Percentiles rank a stretch among this genome's conserved stretches.
phyloP scores from a whole-genome alignment of 2,113 vertebrate species.

The Acrocephalus arundinaceus region DNA sequence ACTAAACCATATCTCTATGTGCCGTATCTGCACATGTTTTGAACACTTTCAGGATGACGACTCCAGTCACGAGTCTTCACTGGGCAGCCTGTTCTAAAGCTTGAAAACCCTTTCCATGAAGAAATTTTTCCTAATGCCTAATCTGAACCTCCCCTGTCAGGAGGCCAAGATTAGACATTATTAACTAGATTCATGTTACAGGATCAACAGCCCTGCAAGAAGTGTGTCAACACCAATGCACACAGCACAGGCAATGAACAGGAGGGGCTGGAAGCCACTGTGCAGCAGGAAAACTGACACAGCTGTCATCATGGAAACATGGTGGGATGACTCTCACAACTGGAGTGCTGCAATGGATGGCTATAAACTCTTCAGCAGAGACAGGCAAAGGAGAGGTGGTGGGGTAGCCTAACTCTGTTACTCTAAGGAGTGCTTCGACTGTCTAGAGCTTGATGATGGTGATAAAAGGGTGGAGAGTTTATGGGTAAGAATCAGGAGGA shows the following conservation, averaged over 20 bases:
- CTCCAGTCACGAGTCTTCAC: background rate
- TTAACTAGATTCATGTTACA: background rate
- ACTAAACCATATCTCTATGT: background rate
- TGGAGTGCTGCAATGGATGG: background rate
- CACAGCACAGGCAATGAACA: background rate
- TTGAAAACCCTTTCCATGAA: background rate
- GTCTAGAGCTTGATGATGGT: background rate
- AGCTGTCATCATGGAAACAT: background rate
- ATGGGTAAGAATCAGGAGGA: background rate
- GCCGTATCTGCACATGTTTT: background rate
- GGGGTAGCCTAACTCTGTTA: background rate
- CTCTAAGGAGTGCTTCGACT: background rate
- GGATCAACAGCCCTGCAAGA: background rate
- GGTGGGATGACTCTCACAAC: background rate
- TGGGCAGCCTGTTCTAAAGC: background rate
- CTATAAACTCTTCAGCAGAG: background rate
- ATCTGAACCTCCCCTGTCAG: background rate
- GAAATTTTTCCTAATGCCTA: background rate
- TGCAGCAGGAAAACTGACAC: background rate
- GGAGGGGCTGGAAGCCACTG: background rate
- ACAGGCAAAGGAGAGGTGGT: background rate
- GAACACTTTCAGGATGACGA: background rate
- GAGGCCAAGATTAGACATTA: background rate
- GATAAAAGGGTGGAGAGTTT: background rate
- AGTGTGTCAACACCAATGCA: background rate